A percentile compares a stretch with the other conserved stretches of the same genome.
Evolutionary conservation across 2,888 invertebrate species (phyloP).

Genomic region (Ernsta delagoae): DNA sequence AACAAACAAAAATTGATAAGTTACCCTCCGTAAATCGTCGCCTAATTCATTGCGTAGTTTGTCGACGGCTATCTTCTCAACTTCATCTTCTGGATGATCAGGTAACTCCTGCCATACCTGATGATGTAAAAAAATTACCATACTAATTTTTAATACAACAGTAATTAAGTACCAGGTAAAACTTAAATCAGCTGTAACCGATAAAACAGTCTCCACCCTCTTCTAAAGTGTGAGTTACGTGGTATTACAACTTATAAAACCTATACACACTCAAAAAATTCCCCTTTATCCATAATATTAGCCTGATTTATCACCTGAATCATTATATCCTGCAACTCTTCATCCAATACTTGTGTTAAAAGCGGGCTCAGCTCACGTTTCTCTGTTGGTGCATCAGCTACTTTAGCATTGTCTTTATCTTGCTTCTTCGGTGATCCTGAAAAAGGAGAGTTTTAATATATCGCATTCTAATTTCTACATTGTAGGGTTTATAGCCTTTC

Average conservation of each 20-base stretch:
- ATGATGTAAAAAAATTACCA: neutral
- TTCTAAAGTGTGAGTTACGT: too few species aligned
- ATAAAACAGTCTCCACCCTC: too few species aligned
- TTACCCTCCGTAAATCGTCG: slow-evolving; percentile 63
- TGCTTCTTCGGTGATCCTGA: neutral
- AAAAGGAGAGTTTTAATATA: neutral
- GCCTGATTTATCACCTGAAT: slow-evolving; percentile 41
- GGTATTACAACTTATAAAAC: too few species aligned
- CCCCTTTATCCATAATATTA: too few species aligned
- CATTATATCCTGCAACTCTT: slow-evolving; percentile 62
- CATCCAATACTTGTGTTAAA: slow-evolving; percentile 53
- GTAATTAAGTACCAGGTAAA: too few species aligned
- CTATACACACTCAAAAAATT: too few species aligned
- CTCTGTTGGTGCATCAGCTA: slow-evolving; percentile 35
- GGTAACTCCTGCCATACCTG: slow-evolving; percentile 64
- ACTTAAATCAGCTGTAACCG: too few species aligned
- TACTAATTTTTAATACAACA: too few species aligned
- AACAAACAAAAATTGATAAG: slow-evolving; percentile 34
- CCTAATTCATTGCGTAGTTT: slow-evolving; percentile 55
- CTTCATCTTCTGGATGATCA: slow-evolving; percentile 47
- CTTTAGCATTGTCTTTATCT: neutral
- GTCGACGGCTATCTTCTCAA: slow-evolving; percentile 54
- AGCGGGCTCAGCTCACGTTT: slow-evolving; percentile 53
- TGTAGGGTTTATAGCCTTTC: too few species aligned
- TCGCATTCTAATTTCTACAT: too few species aligned